These are phyloP conservation scores for Bugula neritina DNA, from an alignment of 2,888 invertebrate species.

Conservation along the genomic window DNA sequence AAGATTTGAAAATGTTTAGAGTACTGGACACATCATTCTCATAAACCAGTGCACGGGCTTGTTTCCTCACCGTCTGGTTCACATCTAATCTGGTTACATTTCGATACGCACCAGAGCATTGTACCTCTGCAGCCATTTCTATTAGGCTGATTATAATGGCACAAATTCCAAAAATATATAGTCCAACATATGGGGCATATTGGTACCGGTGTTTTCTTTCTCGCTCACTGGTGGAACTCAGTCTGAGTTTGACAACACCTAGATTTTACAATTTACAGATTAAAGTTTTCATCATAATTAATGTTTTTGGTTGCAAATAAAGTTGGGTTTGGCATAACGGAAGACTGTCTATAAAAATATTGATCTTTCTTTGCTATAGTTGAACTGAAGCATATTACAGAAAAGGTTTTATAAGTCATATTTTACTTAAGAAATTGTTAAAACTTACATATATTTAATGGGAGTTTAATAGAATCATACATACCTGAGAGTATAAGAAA, in stretches of 20 bases:
- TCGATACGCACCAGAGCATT: not conserved
- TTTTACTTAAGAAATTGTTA: too few relatives aligned
- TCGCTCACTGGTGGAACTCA: not conserved
- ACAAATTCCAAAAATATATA: constrained; percentile 15
- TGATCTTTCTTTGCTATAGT: too few relatives aligned
- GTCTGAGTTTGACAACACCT: not conserved
- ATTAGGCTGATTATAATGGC: not conserved
- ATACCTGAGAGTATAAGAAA: not conserved
- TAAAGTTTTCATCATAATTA: too few relatives aligned
- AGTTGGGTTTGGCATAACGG: too few relatives aligned
- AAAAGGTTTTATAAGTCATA: too few relatives aligned
- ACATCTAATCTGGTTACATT: not conserved
- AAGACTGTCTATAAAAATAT: too few relatives aligned
- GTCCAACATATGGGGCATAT: constrained; percentile 17
- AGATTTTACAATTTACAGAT: too few relatives aligned
- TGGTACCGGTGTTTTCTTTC: not conserved
- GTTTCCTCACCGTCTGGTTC: not conserved
- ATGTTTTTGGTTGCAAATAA: too few relatives aligned
- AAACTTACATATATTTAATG: too few relatives aligned
- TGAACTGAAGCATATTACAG: too few relatives aligned
- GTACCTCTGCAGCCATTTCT: not conserved
- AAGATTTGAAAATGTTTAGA: constrained; percentile 5
- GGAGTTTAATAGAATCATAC: too few relatives aligned
- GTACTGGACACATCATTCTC: not conserved
- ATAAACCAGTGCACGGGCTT: not conserved